Conservation (phyloP, 2,113 vertebrate species). For the Forbesichthys agassizii region DNA sequence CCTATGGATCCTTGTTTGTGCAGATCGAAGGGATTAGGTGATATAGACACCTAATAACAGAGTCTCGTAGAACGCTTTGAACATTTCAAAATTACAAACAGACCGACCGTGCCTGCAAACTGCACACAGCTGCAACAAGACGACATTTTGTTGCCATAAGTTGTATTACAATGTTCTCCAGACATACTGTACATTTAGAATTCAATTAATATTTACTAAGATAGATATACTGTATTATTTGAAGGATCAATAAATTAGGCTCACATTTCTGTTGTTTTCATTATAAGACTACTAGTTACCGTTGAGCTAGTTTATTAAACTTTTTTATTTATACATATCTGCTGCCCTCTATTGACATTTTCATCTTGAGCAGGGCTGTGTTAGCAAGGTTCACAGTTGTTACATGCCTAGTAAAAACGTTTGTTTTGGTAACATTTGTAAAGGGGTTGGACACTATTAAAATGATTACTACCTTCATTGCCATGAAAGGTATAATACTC, state of each 20-base stretch:
- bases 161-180: neutral
- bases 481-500: too few species aligned
- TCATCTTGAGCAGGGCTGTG: slow-evolving; percentile 4
- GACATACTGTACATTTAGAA: slow-evolving; percentile 9
- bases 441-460: too few species aligned
- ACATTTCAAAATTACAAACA: slow-evolving; percentile 27
- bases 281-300: slow-evolving; percentile 10
- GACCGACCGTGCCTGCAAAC: slow-evolving; percentile 27
- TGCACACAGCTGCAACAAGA: slow-evolving; percentile 10
- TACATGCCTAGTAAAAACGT: slow-evolving; percentile 17
- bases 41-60: slow-evolving; percentile 22
- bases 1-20: slow-evolving; percentile 12
- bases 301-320: slow-evolving; percentile 12
- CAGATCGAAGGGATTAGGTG: neutral
- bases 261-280: slow-evolving; percentile 31
- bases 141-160: slow-evolving; percentile 8
- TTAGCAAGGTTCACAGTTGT: slow-evolving; percentile 4
- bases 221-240: slow-evolving; percentile 23
- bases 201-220: slow-evolving; percentile 55
- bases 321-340: slow-evolving; percentile 34
- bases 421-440: too few species aligned
- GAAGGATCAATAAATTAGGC: slow-evolving; percentile 15
- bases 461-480: too few species aligned
- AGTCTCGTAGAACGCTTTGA: slow-evolving; percentile 31
- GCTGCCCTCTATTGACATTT: slow-evolving; percentile 61